Base-by-base conservation (phyloP, 92 coral and sea anemone species). In the Metridium senile region DNA sequence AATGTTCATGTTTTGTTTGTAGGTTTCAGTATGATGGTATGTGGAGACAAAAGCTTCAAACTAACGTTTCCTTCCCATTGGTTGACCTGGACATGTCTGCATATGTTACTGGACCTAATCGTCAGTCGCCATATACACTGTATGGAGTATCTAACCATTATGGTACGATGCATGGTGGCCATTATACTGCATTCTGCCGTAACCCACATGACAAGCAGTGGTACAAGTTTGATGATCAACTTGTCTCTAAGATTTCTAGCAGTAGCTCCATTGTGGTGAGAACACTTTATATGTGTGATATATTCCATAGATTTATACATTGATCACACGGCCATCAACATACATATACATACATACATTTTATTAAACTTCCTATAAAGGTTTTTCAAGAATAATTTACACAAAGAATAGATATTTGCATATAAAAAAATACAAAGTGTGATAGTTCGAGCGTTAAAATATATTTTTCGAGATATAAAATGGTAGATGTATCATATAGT, bases 101-200 rank as follows among this genome's bases (percentile, higher is more conserved):
- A 18, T 81, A 75, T 70, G 93, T 92, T n/a, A 74, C 81, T 39
- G 97, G 98, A n/a, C 94, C 97, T 22, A 72, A 74, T 19, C 30
- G 77, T 53, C 28, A 63, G 65, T 51, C 61, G 34, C 9, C 77
- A 4, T 94, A 91, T 84, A 68, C 85, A 33, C 76, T 94, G 64
- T 86, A 86, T 62, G 94, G 89, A 0, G 97, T 94, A 17, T 94
- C 98, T 25, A 94, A 94, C 68, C 98, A 94, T 67, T 94, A 92
- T 34, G 98, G 98, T 26, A 92, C 98, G 6, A 94, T 94, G 98
- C 97, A 92, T 59, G 93, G 98, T n/a, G 98, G 98, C 6, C 98
- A 94, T 72, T 94, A 94, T 76, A 94, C 98, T 9, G 98, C 98
- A 39, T 94, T 92, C 74, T 89, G 93, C 82, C 77, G 78, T 70